phyloP scores from a whole-genome alignment of 1,140 invertebrate genomes.

The Sitodiplosis mosellana region DNA sequence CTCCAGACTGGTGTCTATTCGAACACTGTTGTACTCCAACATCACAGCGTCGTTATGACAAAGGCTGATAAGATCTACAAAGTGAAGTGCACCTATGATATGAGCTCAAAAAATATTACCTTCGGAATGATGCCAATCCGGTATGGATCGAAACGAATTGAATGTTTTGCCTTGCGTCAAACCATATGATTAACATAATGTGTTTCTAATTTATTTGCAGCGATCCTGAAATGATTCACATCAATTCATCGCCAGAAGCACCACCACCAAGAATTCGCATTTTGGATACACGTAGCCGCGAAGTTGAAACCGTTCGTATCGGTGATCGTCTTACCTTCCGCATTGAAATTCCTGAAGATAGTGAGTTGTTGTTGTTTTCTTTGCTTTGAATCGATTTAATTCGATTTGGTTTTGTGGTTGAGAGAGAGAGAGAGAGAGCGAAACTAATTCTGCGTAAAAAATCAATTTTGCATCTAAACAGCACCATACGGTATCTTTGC shows the following conservation, averaged over 20 bases:
- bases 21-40: conserved; percentile 86
- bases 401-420: not conserved
- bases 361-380: conserved; percentile 36
- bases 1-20: conserved; percentile 80
- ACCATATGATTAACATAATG: not conserved
- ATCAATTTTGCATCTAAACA: conserved; percentile 25
- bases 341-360: conserved; percentile 90
- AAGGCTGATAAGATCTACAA: conserved; percentile 95
- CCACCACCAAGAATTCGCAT: conserved; percentile 85
- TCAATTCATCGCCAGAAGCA: conserved; percentile 84
- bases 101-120: conserved; percentile 89
- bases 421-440: not conserved
- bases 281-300: conserved; percentile 60
- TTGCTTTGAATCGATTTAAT: too few species aligned
- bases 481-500: conserved; percentile 92
- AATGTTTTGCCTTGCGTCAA: not conserved
- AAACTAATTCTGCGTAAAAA: not conserved
- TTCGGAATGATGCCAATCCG: conserved; percentile 94
- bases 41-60: conserved; percentile 91
- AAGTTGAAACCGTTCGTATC: conserved; percentile 86
- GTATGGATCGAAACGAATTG: conserved; percentile 22
- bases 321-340: conserved; percentile 88
- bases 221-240: conserved; percentile 87
- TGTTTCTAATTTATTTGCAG: conserved; percentile 24
- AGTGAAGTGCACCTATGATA: conserved; percentile 90